These are phyloP conservation scores for Carollia perspicillata DNA, from an alignment of 2,113 vertebrate species.

Conservation along the genomic window DNA sequence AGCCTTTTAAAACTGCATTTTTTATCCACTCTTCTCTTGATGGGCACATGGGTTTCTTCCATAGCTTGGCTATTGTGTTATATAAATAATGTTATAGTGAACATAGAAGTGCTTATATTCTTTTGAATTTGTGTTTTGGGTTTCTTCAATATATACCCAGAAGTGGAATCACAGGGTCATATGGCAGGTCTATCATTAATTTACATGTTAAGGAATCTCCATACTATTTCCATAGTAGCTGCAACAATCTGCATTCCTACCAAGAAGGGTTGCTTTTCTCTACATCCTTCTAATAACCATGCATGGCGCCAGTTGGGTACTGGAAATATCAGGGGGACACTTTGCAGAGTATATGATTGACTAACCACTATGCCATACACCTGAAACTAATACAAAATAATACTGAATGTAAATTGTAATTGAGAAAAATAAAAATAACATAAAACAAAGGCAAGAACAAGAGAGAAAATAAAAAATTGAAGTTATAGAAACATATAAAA, in stretches of 20 bases:
- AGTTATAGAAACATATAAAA: background rate
- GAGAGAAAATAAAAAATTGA: background rate
- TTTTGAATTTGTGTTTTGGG: background rate
- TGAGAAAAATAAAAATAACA: background rate
- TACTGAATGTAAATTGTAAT: background rate
- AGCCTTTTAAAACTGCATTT: background rate
- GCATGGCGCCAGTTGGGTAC: background rate
- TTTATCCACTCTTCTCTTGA: background rate
- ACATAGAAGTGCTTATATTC: background rate
- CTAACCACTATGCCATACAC: no score
- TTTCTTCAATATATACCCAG: background rate
- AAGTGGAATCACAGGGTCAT: background rate
- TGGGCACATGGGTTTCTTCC: background rate
- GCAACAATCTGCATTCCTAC: background rate
- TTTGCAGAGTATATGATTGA: no score
- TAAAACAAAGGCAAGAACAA: background rate
- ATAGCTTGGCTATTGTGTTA: background rate
- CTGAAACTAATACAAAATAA: no score
- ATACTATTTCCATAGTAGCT: background rate
- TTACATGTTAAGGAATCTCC: background rate
- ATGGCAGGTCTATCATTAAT: background rate
- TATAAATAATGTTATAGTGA: background rate
- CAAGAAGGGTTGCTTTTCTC: background rate
- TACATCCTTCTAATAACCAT: background rate
- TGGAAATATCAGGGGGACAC: no score